Percentiles rank a stretch among this genome's conserved stretches.
Evolutionary conservation across 1,140 invertebrate species (phyloP).

Genomic region (Arion vulgaris): DNA sequence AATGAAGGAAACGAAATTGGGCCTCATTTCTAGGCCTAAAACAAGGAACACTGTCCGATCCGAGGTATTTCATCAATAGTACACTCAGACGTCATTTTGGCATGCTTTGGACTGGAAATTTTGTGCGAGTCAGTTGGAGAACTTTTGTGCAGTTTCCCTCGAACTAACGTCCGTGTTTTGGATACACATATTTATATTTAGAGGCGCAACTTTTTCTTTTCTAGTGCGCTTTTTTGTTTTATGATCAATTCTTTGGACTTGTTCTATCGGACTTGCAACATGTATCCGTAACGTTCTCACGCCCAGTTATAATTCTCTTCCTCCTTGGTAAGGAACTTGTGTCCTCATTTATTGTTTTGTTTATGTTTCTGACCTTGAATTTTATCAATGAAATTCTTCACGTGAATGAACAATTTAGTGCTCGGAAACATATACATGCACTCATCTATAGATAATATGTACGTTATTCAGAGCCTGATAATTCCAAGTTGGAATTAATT

Average conservation of each 20-base stretch:
- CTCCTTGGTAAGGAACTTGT: neutral
- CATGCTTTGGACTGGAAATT: conserved; percentile 12
- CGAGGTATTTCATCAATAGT: neutral
- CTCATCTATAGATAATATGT: too few relatives aligned
- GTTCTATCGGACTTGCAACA: neutral
- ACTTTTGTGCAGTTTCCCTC: neutral
- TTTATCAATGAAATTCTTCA: neutral
- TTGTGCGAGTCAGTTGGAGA: neutral
- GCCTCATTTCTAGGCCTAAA: conserved; percentile 13
- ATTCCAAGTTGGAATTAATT: too few relatives aligned
- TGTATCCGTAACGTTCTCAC: neutral
- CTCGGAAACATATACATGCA: too few relatives aligned
- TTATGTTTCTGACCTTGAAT: too few relatives aligned
- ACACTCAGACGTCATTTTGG: neutral
- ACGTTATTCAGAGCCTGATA: too few relatives aligned
- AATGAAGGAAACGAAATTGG: neutral
- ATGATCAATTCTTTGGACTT: neutral
- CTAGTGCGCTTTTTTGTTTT: neutral
- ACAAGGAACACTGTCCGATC: neutral
- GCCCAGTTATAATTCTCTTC: neutral
- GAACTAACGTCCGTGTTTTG: conserved; percentile 14
- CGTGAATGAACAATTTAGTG: too few relatives aligned
- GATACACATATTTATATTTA: neutral
- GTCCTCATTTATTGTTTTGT: neutral
- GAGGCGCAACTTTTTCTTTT: neutral